These are phyloP conservation scores for Nomada lathburiana DNA, from an alignment of 2,888 invertebrate genomes.

Conservation along the genomic window DNA sequence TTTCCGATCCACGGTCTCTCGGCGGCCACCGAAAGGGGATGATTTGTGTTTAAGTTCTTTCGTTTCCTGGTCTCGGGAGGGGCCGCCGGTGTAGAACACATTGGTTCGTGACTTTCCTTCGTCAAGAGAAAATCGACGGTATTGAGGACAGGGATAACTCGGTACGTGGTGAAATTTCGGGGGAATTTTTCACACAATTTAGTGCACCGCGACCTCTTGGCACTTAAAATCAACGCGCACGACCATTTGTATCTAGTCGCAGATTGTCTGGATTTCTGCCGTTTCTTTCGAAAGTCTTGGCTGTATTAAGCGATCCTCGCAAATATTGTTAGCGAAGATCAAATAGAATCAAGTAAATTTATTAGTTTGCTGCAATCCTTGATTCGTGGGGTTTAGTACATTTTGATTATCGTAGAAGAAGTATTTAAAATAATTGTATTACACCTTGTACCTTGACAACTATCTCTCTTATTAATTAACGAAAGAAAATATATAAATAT, in stretches of 20 bases:
- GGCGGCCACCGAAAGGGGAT: constrained; percentile 26
- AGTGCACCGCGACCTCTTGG: neutral
- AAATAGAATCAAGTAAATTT: no score
- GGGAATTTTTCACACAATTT: constrained; percentile 10
- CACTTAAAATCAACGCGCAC: neutral
- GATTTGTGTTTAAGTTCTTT: constrained; percentile 62
- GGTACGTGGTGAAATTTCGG: neutral
- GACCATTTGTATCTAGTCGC: neutral
- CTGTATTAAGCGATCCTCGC: no score
- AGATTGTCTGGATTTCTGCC: neutral
- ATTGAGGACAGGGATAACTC: neutral
- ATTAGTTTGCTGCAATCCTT: no score
- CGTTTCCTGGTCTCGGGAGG: constrained; percentile 9
- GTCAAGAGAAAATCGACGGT: constrained; percentile 9
- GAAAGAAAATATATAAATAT: no score
- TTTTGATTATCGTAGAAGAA: no score
- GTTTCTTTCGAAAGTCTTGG: no score
- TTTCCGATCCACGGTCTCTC: constrained; percentile 53
- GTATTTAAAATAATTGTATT: no score
- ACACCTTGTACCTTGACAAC: no score
- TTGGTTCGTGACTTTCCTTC: constrained; percentile 31
- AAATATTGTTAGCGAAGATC: no score
- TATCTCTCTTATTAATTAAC: no score
- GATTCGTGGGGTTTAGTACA: no score
- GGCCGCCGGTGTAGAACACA: constrained; percentile 21